Conservation (phyloP, 2,888 invertebrate genomes). For the Drosophila neotestacea region DNA sequence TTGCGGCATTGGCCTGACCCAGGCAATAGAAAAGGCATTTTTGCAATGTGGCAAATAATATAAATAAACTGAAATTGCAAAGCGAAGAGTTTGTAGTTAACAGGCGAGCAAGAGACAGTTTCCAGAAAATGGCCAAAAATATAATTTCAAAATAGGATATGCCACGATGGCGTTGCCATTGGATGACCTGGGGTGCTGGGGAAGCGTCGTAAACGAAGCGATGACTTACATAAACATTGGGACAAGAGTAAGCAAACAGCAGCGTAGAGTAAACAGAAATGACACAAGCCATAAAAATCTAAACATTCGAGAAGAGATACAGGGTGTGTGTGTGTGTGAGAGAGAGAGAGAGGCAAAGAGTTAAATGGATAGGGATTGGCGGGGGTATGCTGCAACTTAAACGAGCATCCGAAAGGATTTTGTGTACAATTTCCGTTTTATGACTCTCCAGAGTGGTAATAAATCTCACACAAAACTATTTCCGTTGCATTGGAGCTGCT, state of each 20-base stretch:
- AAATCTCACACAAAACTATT: conserved; percentile 85
- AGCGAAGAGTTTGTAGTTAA: conserved; percentile 77
- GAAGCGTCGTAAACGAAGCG: conserved; percentile 72
- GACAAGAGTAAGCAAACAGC: conserved; percentile 70
- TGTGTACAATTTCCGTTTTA: conserved; percentile 85
- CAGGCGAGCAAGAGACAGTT: conserved; percentile 62
- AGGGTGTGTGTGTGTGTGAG: neutral
- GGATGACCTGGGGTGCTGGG: conserved; percentile 36
- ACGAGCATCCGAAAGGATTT: conserved; percentile 83
- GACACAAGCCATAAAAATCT: conserved; percentile 81
- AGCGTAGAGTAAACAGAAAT: conserved; percentile 77
- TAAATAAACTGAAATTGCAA: conserved; percentile 78
- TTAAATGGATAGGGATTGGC: neutral
- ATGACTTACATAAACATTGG: conserved; percentile 82
- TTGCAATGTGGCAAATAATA: conserved; percentile 74
- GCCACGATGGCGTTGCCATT: conserved; percentile 27
- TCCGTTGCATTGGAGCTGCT: conserved; percentile 83
- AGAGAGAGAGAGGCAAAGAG: conserved; percentile 4
- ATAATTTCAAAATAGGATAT: conserved; percentile 77
- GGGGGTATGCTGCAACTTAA: conserved; percentile 67
- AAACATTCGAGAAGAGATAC: conserved; percentile 44
- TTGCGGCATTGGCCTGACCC: conserved; percentile 49
- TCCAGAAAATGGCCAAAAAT: conserved; percentile 73
- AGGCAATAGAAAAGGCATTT: conserved; percentile 54
- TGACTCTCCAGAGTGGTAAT: conserved; percentile 85